Base-by-base conservation (phyloP, 2,888 invertebrate genomes). In the Mythimna loreyi region DNA sequence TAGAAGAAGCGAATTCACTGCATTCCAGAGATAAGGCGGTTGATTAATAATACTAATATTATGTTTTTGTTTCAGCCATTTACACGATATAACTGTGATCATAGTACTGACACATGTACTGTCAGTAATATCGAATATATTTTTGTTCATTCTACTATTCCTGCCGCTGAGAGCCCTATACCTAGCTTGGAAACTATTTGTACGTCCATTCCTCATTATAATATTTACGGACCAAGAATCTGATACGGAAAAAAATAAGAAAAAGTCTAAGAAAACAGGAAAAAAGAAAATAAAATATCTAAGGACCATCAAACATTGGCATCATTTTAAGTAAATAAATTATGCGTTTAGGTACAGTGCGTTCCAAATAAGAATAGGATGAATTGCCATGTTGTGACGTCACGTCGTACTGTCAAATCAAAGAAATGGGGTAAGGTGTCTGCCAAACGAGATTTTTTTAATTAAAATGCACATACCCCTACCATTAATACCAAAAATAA, bases 281-380 rank as follows among this genome's bases (percentile, higher is more conserved):
- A 36, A 49, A 3, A 68, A 50, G 8, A 72, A 30, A 21, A 7
- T 61, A 6, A 68, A 72, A 19, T 72, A 72, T 21, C 62, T 7
- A 2, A 49, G 68, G 13, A 13, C 73, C 0, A 68, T 68, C 1
- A 40, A 8, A 16, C 68, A 68, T 21, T 68, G 73, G 73, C 68
- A 68, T 49, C 30, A 72, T 62, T 68, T 68, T 40, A 49, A 30
- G 16, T 68, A 21, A 56, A 36, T 2, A 4, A 21, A 23, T 16
- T 1, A 2, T 3, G 3, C n/a, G 13, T 23, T 49, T 33, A 11
- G 11, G 2, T 33, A 2, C 33, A 9, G 33, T 33, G 9, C 8
- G 30, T 28, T 28, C 28, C 28, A 6, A 2, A n/a, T n/a, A n/a
- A n/a, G n/a, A n/a, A n/a, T n/a, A n/a, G n/a, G n/a, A n/a, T n/a